These are phyloP conservation scores for Drosophila neonasuta DNA, from an alignment of 2,888 invertebrate species.

Conservation along the genomic window DNA sequence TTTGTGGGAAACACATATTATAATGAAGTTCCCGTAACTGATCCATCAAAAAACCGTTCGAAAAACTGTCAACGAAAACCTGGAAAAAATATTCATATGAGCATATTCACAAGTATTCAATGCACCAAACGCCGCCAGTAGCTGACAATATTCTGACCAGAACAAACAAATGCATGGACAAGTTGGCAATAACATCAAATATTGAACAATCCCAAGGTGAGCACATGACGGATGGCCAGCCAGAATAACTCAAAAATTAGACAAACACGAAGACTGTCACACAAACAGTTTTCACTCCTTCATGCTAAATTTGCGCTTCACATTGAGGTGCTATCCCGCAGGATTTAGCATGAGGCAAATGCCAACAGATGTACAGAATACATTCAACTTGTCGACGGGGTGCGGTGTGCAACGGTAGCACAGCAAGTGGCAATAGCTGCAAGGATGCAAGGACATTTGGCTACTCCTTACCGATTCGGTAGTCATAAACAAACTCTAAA, in stretches of 20 bases:
- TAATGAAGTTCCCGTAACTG: constrained; percentile 59
- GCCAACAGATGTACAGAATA: constrained; percentile 38
- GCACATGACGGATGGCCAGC: constrained; percentile 62
- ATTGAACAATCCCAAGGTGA: constrained; percentile 66
- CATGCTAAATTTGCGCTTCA: constrained; percentile 73
- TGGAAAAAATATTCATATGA: constrained; percentile 3
- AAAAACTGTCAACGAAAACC: constrained; percentile 64
- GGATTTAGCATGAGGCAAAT: constrained; percentile 59
- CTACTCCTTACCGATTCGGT: constrained; percentile 49
- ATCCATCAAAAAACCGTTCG: constrained; percentile 65
- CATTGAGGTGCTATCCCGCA: constrained; percentile 63
- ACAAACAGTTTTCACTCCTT: constrained; percentile 74
- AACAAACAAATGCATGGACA: constrained; percentile 34
- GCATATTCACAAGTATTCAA: constrained; percentile 38
- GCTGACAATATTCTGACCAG: constrained; percentile 33
- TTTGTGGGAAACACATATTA: constrained; percentile 10
- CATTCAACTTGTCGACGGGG: constrained; percentile 34
- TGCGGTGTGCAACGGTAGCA: constrained; percentile 46
- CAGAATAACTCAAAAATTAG: constrained; percentile 64
- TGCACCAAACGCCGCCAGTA: constrained; percentile 49
- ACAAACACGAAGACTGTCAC: constrained; percentile 53
- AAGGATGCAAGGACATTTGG: constrained; percentile 39
- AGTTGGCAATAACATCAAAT: constrained; percentile 59
- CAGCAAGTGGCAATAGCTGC: constrained; percentile 63
- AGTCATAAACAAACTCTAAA: constrained; percentile 58